Evolutionary conservation across 2,888 invertebrate species (phyloP).

Genomic region (Unio pictorum): DNA sequence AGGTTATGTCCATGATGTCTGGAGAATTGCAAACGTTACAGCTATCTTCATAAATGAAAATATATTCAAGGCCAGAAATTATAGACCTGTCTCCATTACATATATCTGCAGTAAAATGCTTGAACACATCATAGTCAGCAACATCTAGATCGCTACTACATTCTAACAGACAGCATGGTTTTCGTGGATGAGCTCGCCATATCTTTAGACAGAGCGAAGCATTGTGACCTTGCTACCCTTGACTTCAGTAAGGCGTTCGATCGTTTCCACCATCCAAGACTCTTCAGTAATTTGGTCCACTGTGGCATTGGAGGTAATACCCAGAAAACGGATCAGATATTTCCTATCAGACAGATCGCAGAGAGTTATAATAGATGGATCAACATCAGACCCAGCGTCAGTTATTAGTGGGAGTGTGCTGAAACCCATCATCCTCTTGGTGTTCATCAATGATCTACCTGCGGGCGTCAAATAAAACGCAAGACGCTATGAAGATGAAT

Average conservation of each 20-base stretch:
- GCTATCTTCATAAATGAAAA: too few relatives aligned
- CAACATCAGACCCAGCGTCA: background rate
- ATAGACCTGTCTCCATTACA: background rate
- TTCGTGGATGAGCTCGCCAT: background rate
- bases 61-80: background rate
- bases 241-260: constrained; percentile 2
- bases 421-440: background rate
- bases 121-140: background rate
- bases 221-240: background rate
- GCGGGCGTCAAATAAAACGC: background rate
- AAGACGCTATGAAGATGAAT: background rate
- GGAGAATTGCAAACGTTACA: too few relatives aligned
- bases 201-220: background rate
- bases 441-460: constrained; percentile 3
- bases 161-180: background rate
- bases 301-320: background rate
- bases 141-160: background rate
- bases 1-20: too few relatives aligned
- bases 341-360: background rate
- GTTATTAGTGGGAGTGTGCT: background rate
- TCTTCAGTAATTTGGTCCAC: background rate
- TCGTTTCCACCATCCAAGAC: background rate
- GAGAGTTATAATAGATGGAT: background rate
- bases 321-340: background rate
- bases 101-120: background rate